Evolutionary conservation across 2,888 invertebrate species (phyloP).

Genomic region (Cephus rjabovi): DNA sequence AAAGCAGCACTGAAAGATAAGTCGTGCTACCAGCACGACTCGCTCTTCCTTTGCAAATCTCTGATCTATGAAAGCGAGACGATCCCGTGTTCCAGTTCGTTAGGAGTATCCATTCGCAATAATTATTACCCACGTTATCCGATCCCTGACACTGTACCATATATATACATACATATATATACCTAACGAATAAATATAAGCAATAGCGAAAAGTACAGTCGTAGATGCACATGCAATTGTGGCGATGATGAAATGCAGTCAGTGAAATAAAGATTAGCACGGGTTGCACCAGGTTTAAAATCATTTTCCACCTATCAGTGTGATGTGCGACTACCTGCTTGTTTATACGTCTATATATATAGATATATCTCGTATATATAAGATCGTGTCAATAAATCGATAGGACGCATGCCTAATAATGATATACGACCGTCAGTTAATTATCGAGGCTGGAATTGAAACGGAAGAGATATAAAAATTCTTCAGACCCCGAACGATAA

Average conservation of each 20-base stretch:
- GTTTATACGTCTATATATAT: neutral
- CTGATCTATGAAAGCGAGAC: slow-evolving; percentile 25
- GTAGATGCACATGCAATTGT: neutral
- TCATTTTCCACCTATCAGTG: neutral
- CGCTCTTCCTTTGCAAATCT: slow-evolving; percentile 22
- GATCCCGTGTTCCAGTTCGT: slow-evolving; percentile 30
- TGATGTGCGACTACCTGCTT: neutral
- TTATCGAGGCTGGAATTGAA: neutral
- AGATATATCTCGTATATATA: neutral
- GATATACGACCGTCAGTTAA: neutral
- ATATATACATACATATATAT: neutral
- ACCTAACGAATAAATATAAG: neutral
- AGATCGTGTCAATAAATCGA: neutral
- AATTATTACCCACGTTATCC: slow-evolving; percentile 37
- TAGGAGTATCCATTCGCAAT: slow-evolving; percentile 36
- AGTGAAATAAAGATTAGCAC: neutral
- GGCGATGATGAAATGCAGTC: neutral
- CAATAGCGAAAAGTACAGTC: neutral
- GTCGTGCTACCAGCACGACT: neutral
- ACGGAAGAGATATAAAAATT: neutral
- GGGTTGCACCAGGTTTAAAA: neutral
- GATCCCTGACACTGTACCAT: neutral
- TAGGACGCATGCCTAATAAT: neutral
- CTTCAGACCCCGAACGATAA: neutral
- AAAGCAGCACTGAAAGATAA: neutral